Base-by-base conservation (phyloP, 2,113 vertebrate species). In the Petrocephalus zakoni region DNA sequence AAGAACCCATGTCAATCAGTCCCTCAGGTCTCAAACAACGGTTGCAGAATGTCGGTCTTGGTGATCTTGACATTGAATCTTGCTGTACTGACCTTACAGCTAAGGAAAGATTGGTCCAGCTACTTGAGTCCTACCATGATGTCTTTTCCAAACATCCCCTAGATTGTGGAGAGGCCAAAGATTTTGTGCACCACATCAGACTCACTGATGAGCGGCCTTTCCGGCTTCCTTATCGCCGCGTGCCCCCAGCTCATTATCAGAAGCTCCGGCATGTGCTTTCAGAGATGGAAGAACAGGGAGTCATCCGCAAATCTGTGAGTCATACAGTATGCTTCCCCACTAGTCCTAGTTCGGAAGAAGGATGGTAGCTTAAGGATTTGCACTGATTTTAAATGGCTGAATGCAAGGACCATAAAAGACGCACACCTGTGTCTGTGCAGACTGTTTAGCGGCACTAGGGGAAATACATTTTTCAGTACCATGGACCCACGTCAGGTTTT, bases 401-500 rank as follows among this genome's bases (percentile, higher is more conserved):
- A 61, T 2, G 56, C 55, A 7, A 61, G 22, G 58, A 61, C 22
- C 58, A n/a, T 22, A 21, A 61, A 61, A n/a, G 58, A 61, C n/a
- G 58, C 58, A 61, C 22, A 61, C 58, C 58, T 22, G 2, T 22
- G n/a, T n/a, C n/a, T n/a, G n/a, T n/a, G 58, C 22, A n/a, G 58
- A 61, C 7, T n/a, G 7, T 9, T 61, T 61, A n/a, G 58, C 22
- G 2, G 64, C 64, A 34, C 13, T 72, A 15, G 64, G 10, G 64
- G 25, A 15, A 72, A 72, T 34, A 13, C 15, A 0, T 72, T 89
- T 17, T 81, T 81, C 3, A 88, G 68, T 13, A 53, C 68, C 5
- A 88, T 81, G 61, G 61, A 75, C 47, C 46, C 49, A 87, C 42
- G 4, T 87, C 61, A 19, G 85, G 34, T 15, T 86, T 87, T 19